A percentile compares a stretch with the other conserved stretches of the same genome.
Evolutionary conservation across 2,888 invertebrate species (phyloP).

Genomic region (Cephus rjabovi): DNA sequence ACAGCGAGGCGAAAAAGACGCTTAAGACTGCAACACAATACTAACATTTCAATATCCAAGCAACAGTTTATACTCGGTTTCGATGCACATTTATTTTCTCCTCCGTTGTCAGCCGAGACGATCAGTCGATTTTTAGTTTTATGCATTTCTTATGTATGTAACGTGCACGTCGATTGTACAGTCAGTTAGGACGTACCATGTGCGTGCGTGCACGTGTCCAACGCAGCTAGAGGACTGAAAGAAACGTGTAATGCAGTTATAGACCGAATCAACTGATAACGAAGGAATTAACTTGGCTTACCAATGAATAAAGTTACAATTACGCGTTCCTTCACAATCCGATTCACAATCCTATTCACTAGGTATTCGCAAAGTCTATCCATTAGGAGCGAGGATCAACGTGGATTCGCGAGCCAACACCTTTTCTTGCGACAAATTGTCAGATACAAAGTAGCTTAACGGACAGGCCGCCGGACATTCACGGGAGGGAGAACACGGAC

Average conservation of each 20-base stretch:
- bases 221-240: not conserved
- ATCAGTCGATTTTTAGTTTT: not conserved
- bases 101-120: not conserved
- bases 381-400: not conserved
- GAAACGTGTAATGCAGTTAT: not conserved
- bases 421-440: not conserved
- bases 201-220: too few relatives aligned
- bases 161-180: too few relatives aligned
- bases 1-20: constrained; percentile 76
- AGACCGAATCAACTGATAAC: not conserved
- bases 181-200: too few relatives aligned
- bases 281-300: not conserved
- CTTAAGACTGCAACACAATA: constrained; percentile 71
- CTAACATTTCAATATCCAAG: constrained; percentile 11
- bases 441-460: not conserved
- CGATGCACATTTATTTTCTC: not conserved
- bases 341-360: not conserved
- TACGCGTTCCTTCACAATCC: not conserved
- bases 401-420: not conserved
- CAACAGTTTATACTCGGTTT: not conserved
- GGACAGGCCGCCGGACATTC: not conserved
- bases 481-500: not conserved
- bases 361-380: not conserved
- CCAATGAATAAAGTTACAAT: not conserved
- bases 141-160: not conserved